A percentile compares a stretch with the other conserved stretches of the same genome.
Conservation (phyloP, 2,888 invertebrate species). For the Drosophila neonasuta region DNA sequence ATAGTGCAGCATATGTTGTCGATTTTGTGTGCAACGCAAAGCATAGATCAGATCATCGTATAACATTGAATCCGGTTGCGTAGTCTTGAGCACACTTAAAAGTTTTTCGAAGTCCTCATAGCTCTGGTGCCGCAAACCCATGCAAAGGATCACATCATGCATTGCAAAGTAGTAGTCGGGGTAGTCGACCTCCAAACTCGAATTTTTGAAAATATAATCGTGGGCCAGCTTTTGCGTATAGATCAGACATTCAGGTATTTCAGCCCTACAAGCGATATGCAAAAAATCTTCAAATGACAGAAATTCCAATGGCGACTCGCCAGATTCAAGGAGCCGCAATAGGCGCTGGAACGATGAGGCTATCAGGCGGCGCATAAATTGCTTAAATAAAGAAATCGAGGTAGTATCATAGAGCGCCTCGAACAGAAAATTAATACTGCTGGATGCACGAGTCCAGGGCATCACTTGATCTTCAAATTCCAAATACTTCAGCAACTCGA, state of each 20-base stretch:
- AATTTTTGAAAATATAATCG: constrained; percentile 68
- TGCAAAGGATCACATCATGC: constrained; percentile 69
- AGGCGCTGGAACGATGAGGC: constrained; percentile 63
- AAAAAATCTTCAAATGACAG: constrained; percentile 55
- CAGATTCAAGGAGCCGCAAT: constrained; percentile 30
- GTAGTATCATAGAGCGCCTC: constrained; percentile 67
- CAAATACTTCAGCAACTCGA: constrained; percentile 84
- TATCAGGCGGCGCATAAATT: constrained; percentile 72
- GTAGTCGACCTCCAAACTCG: constrained; percentile 42
- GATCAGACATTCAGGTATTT: constrained; percentile 73
- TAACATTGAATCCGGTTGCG: constrained; percentile 48
- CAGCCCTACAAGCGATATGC: constrained; percentile 71
- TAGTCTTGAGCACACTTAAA: constrained; percentile 51
- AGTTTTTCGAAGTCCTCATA: constrained; percentile 70
- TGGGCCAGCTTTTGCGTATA: constrained; percentile 64
- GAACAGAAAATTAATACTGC: constrained; percentile 62
- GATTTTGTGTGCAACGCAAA: constrained; percentile 74
- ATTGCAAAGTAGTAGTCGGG: constrained; percentile 61
- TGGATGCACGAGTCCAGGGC: constrained; percentile 86
- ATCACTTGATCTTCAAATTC: constrained; percentile 86
- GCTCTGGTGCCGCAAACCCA: constrained; percentile 69
- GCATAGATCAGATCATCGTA: constrained; percentile 78
- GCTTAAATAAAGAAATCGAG: constrained; percentile 63
- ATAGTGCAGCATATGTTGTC: constrained; percentile 67
- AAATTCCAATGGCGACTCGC: constrained; percentile 28